Evolutionary conservation across 2,888 invertebrate species (phyloP), one percentile per base, ranked within the genome.

Genomic region (Lacanobia wlatinum): DNA sequence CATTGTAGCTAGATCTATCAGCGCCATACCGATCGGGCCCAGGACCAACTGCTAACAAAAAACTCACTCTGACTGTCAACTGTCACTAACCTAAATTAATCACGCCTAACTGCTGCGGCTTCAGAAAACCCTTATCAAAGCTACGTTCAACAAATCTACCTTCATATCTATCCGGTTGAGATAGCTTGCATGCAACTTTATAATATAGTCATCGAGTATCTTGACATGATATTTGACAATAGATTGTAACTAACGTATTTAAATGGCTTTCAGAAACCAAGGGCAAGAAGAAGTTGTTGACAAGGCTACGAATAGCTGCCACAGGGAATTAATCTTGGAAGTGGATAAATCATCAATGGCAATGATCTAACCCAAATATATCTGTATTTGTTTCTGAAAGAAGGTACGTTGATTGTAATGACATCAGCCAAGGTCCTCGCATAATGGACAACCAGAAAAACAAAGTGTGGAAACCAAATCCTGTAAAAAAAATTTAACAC

Each of bases 161-260:
- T n/a, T 53, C 62, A 46, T 43, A 46, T 38, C n/a, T 14, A 70
- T 56, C 38, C n/a, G 12, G 46, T 77, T 77, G 6, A 12, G 10
- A 59, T 52, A 40, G 52, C 12, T 70, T 46, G 58, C 56, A 76
- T n/a, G 1, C 43, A 52, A 5, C 48, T 18, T 21, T 14, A 53
- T 14, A 70, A 70, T 58, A 73, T 58, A 50, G 28, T 12, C 28
- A 73, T 73, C 58, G 77, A 52, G 12, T 50, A 7, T 7, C 23
- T 46, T n/a, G 43, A 43, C 55, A 55, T 48, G 48, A 34, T 76
- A 40, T 64, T 75, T 66, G 43, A 52, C 12, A 77, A 28, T 38
- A 10, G 43, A 43, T 5, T 0, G 4, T 43, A 43, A 43, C 6
- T 43, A 43, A 43, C 6, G 14, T 46, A 46, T 46, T 14, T 23